Conservation (phyloP, 2,113 vertebrate species). For the Machaerirhynchus nigripectus region DNA sequence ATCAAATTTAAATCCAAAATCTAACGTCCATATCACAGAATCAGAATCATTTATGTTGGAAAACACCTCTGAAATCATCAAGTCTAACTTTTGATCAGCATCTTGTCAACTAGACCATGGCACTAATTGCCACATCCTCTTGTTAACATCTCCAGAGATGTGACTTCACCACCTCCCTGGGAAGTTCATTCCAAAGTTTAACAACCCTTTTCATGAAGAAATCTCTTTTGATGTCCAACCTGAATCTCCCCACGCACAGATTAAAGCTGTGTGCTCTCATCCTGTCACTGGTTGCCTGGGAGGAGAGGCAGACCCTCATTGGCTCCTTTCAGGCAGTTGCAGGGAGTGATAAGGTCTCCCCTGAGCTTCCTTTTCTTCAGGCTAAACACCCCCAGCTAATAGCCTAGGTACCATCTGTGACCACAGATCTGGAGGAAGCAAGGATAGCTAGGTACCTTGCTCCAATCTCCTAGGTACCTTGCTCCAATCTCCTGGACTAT, state of each 20-base stretch:
- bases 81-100: not conserved
- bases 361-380: not conserved
- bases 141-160: not conserved
- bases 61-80: not conserved
- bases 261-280: not conserved
- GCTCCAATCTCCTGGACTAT: not conserved
- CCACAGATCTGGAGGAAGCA: not conserved
- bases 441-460: not conserved
- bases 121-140: not conserved
- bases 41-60: not conserved
- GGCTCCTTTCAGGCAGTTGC: not conserved
- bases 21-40: not conserved
- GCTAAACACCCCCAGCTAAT: not conserved
- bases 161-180: not conserved
- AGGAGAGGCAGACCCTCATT: not conserved
- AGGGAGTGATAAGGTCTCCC: rapidly evolving
- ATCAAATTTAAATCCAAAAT: not conserved
- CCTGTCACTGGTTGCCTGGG: not conserved
- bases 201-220: not conserved
- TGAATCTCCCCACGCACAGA: not conserved
- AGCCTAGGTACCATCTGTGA: not conserved
- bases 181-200: not conserved
- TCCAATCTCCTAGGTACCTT: no score
- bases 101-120: not conserved
- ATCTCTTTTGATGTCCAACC: not conserved